phyloP scores from a whole-genome alignment of 2,113 vertebrate species.

The Nycticorax nycticorax region DNA sequence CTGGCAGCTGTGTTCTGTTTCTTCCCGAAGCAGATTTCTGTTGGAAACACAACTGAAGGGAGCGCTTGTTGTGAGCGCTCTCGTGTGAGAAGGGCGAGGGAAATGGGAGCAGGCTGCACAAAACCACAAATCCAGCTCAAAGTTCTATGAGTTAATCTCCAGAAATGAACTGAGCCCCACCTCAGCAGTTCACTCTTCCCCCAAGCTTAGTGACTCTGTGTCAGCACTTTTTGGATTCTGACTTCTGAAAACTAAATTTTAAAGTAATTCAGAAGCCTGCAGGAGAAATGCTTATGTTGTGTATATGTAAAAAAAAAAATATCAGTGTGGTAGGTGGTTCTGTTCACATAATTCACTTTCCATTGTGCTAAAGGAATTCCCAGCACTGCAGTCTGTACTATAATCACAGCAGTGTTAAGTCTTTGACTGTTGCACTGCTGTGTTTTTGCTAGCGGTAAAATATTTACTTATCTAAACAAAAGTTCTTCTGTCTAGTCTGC shows the following conservation, averaged over 20 bases:
- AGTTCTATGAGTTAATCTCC: not conserved
- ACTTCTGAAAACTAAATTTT: not conserved
- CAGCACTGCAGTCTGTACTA: not conserved
- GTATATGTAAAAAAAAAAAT: not conserved
- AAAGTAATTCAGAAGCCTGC: not conserved
- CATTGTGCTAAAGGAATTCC: not conserved
- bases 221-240: not conserved
- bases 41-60: not conserved
- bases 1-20: not conserved
- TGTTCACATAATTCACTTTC: not conserved
- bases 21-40: not conserved
- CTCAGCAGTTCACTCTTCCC: not conserved
- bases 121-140: not conserved
- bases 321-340: not conserved
- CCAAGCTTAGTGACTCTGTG: not conserved
- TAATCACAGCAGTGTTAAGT: not conserved
- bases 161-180: not conserved
- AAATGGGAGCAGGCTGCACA: not conserved
- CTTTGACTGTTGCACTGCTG: not conserved
- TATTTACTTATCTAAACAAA: conserved; percentile 57
- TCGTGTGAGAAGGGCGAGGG: not conserved
- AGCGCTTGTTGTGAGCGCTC: not conserved
- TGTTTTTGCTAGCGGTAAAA: conserved; percentile 37
- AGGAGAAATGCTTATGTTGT: not conserved
- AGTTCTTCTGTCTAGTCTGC: conserved; percentile 16